Evolutionary conservation across 2,113 vertebrate genomes (phyloP), one percentile per base, ranked within the genome.

Genomic region (Anseranas semipalmata): DNA sequence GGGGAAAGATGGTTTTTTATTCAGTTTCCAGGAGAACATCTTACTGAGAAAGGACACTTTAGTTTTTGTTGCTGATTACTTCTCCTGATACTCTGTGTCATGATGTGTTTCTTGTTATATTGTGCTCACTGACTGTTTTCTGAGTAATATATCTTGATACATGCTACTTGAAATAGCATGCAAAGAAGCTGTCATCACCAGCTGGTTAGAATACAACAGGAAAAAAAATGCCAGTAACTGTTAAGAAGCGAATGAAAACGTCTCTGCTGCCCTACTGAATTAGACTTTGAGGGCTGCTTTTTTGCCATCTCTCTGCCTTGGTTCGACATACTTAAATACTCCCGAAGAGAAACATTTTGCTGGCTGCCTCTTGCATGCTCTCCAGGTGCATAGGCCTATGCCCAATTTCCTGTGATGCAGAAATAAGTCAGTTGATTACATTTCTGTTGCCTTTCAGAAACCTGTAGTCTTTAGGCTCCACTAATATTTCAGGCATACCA

Each of bases 401-500:
- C 46, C 85, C 75, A 90, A 1, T 89, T 91, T 93, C 39, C 63
- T 68, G 50, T 12, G 16, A 90, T 66, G 80, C 52, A 93, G 55
- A 96, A 94, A 90, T 83, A 82, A 95, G 85, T 91, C 58, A 73
- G 17, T 80, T 91, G 37, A 45, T 95, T 90, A 87, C 74, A 71
- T 86, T 91, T 96, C 68, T 94, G 58, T 84, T 86, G 52, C 67
- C 78, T 90, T 89, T 86, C 78, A 92, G 46, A 96, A 96, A 75
- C 80, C 50, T 91, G 45, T 50, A 71, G 35, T 93, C 73, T 87
- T 80, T 60, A 60, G 52, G 72, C 43, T 95, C 81, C 56, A 32
- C 14, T 68, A 62, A 77, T 48, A 71, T 91, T 90, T 93, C 74
- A 84, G 82, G 63, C 70, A n/a, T 67, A 66, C 45, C 43, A 46